Percentiles rank a stretch among this genome's conserved stretches.
Conservation (phyloP, 2,888 invertebrate species). For the Gymnoscelis rufifasciata region DNA sequence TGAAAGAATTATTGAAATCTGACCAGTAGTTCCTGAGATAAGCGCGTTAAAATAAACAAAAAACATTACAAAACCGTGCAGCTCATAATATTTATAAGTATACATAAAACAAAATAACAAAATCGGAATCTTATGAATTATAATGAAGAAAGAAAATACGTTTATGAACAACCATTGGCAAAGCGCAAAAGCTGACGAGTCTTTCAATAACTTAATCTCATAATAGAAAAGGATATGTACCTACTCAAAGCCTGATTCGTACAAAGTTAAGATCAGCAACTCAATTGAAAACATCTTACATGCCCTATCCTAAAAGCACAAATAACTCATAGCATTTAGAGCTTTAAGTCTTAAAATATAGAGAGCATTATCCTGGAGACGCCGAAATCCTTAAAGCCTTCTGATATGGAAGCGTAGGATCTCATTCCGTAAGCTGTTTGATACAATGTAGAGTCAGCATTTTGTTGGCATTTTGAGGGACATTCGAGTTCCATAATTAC, state of each 20-base stretch:
- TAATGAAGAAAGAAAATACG: too few relatives aligned
- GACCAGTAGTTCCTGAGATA: too few relatives aligned
- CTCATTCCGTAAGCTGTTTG: conserved; percentile 47
- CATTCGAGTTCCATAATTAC: conserved; percentile 26
- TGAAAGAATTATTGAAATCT: too few relatives aligned
- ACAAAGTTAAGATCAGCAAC: conserved; percentile 60
- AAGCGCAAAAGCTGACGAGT: neutral
- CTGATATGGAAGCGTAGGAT: conserved; percentile 24
- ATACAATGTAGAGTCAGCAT: conserved; percentile 57
- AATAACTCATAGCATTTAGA: conserved; percentile 25
- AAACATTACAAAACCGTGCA: too few relatives aligned
- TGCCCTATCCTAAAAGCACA: conserved; percentile 34
- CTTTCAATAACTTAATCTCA: conserved; percentile 72
- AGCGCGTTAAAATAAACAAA: too few relatives aligned
- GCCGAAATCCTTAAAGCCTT: conserved; percentile 24
- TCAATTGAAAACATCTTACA: conserved; percentile 55
- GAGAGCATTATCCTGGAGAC: conserved; percentile 29
- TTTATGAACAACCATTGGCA: neutral
- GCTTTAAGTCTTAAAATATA: conserved; percentile 24
- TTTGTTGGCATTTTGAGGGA: conserved; percentile 40
- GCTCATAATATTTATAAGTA: too few relatives aligned
- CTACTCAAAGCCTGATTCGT: conserved; percentile 53
- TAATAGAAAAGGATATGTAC: conserved; percentile 65
- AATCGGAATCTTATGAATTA: too few relatives aligned
- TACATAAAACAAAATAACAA: too few relatives aligned